Conservation (phyloP, 2,797 vertebrate species). For the Miichthys miiuy region DNA sequence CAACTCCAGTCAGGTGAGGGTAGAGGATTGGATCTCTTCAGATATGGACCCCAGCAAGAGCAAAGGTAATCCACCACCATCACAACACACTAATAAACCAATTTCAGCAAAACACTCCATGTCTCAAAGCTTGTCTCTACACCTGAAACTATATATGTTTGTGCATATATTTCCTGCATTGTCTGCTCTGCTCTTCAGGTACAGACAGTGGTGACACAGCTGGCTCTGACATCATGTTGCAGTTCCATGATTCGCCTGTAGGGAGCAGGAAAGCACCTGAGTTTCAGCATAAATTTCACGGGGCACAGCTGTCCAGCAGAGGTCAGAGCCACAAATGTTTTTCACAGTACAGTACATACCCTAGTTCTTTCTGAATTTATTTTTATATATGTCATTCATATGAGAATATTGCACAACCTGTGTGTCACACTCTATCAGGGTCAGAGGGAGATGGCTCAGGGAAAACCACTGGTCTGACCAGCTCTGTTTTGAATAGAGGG, state of each 20-base stretch:
- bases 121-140: neutral
- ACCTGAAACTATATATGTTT: neutral
- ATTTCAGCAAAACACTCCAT: neutral
- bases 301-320: slow-evolving; percentile 36
- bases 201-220: slow-evolving; percentile 67
- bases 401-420: neutral
- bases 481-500: slow-evolving; percentile 37
- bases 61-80: slow-evolving; percentile 69
- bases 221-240: slow-evolving; percentile 49
- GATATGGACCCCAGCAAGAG: slow-evolving; percentile 78
- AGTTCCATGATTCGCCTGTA: slow-evolving; percentile 45
- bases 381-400: neutral
- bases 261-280: slow-evolving; percentile 57
- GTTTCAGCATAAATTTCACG: slow-evolving; percentile 28
- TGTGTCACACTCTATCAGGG: slow-evolving; percentile 18
- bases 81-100: neutral
- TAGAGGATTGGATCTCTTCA: slow-evolving; percentile 83
- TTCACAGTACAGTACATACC: neutral
- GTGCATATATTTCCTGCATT: neutral
- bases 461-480: slow-evolving; percentile 9
- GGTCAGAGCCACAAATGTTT: slow-evolving; percentile 46
- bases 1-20: slow-evolving; percentile 53
- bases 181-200: slow-evolving; percentile 30
- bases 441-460: slow-evolving; percentile 6
- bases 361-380: neutral